phyloP scores from a whole-genome alignment of 2,797 vertebrate genomes.

The Diplodus puntazzo region DNA sequence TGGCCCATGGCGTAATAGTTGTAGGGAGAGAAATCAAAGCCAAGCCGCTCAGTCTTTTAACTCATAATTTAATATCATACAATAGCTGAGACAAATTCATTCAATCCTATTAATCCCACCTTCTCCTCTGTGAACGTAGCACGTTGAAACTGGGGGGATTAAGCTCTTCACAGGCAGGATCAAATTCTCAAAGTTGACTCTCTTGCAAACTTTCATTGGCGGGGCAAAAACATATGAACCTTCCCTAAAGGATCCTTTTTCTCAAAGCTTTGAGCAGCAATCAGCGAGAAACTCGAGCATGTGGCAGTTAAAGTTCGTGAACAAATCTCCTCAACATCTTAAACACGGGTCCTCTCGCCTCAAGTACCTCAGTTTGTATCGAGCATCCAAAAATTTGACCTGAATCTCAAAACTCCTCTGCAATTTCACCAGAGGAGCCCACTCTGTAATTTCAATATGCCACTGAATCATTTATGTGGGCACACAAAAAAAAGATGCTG shows the following conservation, averaged over 20 bases:
- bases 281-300: neutral
- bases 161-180: slow-evolving; percentile 2
- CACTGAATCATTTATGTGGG: slow-evolving; percentile 72
- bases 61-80: neutral
- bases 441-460: slow-evolving; percentile 65
- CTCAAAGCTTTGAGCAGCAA: slow-evolving; percentile 15
- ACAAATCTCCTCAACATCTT: slow-evolving; percentile 29
- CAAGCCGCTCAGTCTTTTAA: neutral
- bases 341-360: slow-evolving; percentile 28
- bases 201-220: neutral
- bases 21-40: neutral
- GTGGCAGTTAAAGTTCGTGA: slow-evolving; percentile 19
- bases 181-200: neutral
- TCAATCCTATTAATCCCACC: neutral
- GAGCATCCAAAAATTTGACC: slow-evolving; percentile 37
- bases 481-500: slow-evolving; percentile 32
- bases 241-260: neutral
- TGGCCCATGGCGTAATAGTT: neutral
- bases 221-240: slow-evolving; percentile 13
- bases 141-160: slow-evolving; percentile 1
- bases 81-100: slow-evolving; percentile 3
- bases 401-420: slow-evolving; percentile 50
- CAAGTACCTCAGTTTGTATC: slow-evolving; percentile 22
- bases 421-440: slow-evolving; percentile 49
- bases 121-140: neutral